A percentile compares a stretch with the other conserved stretches of the same genome.
These are phyloP conservation scores for Notechis scutatus DNA, from an alignment of 2,113 vertebrate species.

Conservation along the genomic window DNA sequence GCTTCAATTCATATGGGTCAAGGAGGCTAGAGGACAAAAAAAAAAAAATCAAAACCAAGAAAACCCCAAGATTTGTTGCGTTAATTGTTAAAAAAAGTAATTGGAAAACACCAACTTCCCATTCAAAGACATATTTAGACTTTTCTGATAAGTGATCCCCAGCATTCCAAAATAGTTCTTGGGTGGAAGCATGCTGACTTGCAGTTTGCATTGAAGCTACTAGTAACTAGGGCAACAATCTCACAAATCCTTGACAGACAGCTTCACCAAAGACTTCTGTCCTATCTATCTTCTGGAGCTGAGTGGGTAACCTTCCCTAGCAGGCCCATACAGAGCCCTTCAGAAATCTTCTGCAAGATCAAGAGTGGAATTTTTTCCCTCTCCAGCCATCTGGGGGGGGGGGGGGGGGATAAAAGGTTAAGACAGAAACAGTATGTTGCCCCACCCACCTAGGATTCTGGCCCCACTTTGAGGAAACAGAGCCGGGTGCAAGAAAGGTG, in stretches of 20 bases:
- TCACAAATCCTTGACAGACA: not conserved
- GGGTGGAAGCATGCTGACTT: not conserved
- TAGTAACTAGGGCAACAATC: not conserved
- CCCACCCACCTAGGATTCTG: not conserved
- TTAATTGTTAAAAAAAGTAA: not conserved
- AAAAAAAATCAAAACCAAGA: not conserved
- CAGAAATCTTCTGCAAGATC: not conserved
- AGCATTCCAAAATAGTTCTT: not conserved
- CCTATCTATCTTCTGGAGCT: not conserved
- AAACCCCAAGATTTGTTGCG: not conserved
- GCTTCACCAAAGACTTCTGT: not conserved
- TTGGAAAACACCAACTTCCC: not conserved
- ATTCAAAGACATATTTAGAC: not conserved
- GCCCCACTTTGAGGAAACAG: not conserved
- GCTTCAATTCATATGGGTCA: conserved; percentile 2
- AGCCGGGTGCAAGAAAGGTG: not conserved
- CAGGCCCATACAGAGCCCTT: not conserved
- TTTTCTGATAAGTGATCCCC: not conserved
- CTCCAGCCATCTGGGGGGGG: not conserved
- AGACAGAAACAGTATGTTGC: not conserved
- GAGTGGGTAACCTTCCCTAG: not conserved
- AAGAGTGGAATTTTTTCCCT: not conserved
- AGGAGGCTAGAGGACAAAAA: not conserved
- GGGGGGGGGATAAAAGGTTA: not conserved
- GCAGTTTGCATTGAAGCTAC: not conserved